A percentile compares a stretch with the other conserved stretches of the same genome.
These are phyloP conservation scores for Actenoides hombroni DNA, from an alignment of 2,113 vertebrate genomes.

Conservation along the genomic window DNA sequence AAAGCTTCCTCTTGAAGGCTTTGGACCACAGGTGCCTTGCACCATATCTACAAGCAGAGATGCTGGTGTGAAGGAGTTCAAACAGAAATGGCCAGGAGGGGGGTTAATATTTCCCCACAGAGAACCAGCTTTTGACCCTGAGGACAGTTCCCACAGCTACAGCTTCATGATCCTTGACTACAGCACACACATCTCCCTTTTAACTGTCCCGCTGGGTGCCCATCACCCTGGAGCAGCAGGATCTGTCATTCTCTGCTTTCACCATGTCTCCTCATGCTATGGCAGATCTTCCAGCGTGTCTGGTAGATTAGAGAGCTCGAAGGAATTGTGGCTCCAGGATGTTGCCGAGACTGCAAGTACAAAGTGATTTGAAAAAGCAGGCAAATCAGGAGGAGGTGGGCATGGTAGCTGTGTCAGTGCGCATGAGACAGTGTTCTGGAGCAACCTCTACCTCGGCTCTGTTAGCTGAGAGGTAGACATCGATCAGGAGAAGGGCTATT, in stretches of 20 bases:
- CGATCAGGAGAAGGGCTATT: not conserved
- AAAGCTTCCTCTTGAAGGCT: not conserved
- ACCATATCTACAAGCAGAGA: not conserved
- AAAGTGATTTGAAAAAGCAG: not conserved
- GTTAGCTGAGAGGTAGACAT: not conserved
- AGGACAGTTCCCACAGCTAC: not conserved
- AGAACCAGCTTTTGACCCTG: not conserved
- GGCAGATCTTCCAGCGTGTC: not conserved
- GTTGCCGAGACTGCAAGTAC: not conserved
- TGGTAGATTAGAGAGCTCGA: no score
- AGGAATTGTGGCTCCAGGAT: not conserved
- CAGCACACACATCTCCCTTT: rapidly evolving
- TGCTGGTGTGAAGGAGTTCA: not conserved
- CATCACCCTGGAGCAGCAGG: not conserved
- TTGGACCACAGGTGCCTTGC: not conserved
- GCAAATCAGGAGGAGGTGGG: not conserved
- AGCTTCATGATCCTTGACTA: not conserved
- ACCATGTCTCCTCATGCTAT: not conserved
- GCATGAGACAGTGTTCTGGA: not conserved
- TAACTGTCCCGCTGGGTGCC: not conserved
- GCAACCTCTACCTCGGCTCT: not conserved
- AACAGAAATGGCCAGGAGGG: not conserved
- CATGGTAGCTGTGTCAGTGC: not conserved
- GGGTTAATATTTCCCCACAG: not conserved
- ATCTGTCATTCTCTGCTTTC: not conserved